These are phyloP conservation scores for Carabus problematicus DNA, from an alignment of 2,888 invertebrate species.

Conservation along the genomic window DNA sequence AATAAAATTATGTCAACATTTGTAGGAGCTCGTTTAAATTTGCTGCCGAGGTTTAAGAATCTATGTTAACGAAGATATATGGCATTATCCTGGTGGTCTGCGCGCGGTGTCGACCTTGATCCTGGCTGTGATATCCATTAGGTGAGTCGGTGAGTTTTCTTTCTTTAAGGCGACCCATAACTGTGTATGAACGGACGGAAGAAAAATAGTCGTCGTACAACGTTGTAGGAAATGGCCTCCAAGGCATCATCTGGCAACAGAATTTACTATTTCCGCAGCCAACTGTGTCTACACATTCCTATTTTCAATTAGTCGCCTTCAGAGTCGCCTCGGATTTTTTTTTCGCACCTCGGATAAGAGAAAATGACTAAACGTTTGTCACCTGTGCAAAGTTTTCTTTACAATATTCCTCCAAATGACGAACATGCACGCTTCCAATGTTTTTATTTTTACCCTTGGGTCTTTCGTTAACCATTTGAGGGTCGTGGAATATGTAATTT, in stretches of 20 bases:
- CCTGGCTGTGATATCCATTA: constrained; percentile 18
- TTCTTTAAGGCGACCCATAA: constrained; percentile 28
- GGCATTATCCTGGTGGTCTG: no score
- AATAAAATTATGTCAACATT: no score
- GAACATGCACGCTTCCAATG: no score
- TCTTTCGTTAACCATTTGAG: no score
- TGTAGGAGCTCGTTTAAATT: no score
- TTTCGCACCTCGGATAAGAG: neutral
- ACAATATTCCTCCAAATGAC: no score
- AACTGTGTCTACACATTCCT: neutral
- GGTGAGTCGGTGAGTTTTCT: neutral
- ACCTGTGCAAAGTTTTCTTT: no score
- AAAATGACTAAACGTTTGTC: no score
- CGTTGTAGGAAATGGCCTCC: neutral
- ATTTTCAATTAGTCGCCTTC: constrained; percentile 21
- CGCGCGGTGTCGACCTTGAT: constrained; percentile 19
- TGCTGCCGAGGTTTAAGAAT: no score
- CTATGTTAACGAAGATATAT: no score
- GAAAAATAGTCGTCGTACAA: neutral
- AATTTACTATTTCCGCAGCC: constrained; percentile 24
- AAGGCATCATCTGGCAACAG: constrained; percentile 26
- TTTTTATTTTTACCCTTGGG: no score
- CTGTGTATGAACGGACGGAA: constrained; percentile 11
- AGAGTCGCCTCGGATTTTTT: neutral
- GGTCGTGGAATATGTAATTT: neutral